These are phyloP conservation scores for Blomia tropicalis DNA, from an alignment of 2,888 invertebrate genomes.

Conservation along the genomic window DNA sequence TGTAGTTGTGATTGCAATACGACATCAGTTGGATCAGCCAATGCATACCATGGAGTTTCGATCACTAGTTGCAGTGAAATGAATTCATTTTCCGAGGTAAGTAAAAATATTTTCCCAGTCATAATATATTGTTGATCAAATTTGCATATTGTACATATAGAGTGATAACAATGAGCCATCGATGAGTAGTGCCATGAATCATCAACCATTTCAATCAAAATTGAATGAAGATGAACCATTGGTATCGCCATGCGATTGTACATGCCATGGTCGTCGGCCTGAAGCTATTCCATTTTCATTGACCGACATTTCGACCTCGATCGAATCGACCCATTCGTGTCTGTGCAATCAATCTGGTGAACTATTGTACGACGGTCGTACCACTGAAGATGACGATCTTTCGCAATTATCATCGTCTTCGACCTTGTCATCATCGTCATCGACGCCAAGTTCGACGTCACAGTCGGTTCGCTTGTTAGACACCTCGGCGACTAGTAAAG, in stretches of 20 bases:
- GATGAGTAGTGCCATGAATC: neutral
- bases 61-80: neutral
- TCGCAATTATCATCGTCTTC: neutral
- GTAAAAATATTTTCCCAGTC: neutral
- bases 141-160: neutral
- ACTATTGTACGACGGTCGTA: neutral
- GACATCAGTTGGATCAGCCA: neutral
- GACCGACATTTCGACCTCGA: neutral
- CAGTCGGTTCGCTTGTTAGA: conserved; percentile 1
- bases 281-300: neutral
- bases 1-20: conserved; percentile 2
- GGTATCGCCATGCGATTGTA: conserved; percentile 24
- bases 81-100: neutral
- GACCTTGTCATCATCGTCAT: neutral
- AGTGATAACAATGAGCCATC: neutral
- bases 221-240: conserved; percentile 24
- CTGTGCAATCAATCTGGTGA: neutral
- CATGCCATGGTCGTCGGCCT: conserved; percentile 17
- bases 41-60: neutral
- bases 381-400: conserved; percentile 1
- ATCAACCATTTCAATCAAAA: neutral
- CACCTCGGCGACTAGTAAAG: conserved; percentile 1
- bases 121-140: neutral
- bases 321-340: neutral
- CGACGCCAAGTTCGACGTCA: neutral